A percentile compares a stretch with the other conserved stretches of the same genome.
Evolutionary conservation across 2,888 invertebrate genomes (phyloP).

Genomic region (Serripes groenlandicus): DNA sequence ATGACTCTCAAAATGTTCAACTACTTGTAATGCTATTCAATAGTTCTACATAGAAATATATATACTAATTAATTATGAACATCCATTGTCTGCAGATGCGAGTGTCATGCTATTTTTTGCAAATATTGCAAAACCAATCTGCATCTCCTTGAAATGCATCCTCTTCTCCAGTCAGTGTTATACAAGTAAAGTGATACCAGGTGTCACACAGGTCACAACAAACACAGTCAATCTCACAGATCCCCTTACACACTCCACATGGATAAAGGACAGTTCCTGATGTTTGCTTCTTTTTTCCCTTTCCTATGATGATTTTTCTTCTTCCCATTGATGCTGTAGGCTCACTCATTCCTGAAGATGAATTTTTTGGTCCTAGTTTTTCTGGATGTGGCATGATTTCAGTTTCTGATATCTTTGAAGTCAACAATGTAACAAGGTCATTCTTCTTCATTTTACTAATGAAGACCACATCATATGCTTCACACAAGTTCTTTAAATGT

Average conservation of each 20-base stretch:
- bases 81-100: too few species aligned
- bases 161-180: slow-evolving; percentile 1
- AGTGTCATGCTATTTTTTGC: too few species aligned
- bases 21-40: too few species aligned
- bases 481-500: too few species aligned
- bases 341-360: not conserved
- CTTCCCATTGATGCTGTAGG: not conserved
- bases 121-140: slow-evolving; percentile 2
- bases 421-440: too few species aligned
- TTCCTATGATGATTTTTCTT: not conserved
- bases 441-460: too few species aligned
- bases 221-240: slow-evolving; percentile 2
- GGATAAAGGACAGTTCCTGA: not conserved
- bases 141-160: not conserved
- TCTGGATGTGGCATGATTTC: too few species aligned
- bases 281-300: not conserved
- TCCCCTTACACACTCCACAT: slow-evolving; percentile 4
- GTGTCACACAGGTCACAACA: slow-evolving; percentile 6
- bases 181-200: slow-evolving; percentile 7
- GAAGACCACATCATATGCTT: too few species aligned
- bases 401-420: too few species aligned
- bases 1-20: too few species aligned
- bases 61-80: too few species aligned
- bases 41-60: too few species aligned
- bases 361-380: not conserved